These are phyloP conservation scores for Axea sp. DNA, from an alignment of 2,888 invertebrate species.

Conservation along the genomic window DNA sequence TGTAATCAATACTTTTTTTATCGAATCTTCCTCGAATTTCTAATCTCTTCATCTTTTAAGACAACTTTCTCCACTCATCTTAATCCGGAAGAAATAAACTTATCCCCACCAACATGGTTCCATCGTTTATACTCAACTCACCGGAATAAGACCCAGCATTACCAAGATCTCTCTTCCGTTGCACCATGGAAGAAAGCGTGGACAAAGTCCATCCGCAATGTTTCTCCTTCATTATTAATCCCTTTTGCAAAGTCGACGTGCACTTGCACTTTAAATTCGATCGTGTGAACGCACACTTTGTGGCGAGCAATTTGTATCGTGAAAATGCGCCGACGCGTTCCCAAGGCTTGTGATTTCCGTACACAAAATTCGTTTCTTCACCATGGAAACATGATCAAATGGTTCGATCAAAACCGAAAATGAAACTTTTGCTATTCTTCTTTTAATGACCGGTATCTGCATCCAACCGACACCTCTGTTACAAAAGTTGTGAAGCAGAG, in stretches of 20 bases:
- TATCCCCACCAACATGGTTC: too few relatives aligned
- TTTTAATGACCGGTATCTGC: too few relatives aligned
- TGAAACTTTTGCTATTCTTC: background rate
- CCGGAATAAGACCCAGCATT: constrained; percentile 68
- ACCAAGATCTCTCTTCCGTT: constrained; percentile 56
- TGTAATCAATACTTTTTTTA: too few relatives aligned
- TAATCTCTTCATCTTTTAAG: too few relatives aligned
- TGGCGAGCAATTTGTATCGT: constrained; percentile 26
- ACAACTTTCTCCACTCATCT: too few relatives aligned
- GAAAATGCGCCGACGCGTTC: constrained; percentile 54
- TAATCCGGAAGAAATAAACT: too few relatives aligned
- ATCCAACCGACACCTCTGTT: background rate
- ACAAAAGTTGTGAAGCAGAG: background rate
- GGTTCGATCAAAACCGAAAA: constrained; percentile 6
- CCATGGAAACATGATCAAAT: constrained; percentile 54
- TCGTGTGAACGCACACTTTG: constrained; percentile 11
- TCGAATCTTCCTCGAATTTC: too few relatives aligned
- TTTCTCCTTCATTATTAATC: constrained; percentile 46
- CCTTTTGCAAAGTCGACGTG: constrained; percentile 2
- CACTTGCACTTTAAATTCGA: constrained; percentile 41
- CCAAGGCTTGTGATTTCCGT: constrained; percentile 34
- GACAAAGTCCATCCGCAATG: constrained; percentile 66
- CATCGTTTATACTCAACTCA: constrained; percentile 52
- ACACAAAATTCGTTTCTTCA: constrained; percentile 45
- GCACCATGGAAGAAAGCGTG: constrained; percentile 64